Percentiles rank a stretch among this genome's conserved stretches.
Conservation (phyloP, 2,797 vertebrate species). For the Crypturellus tataupa region DNA sequence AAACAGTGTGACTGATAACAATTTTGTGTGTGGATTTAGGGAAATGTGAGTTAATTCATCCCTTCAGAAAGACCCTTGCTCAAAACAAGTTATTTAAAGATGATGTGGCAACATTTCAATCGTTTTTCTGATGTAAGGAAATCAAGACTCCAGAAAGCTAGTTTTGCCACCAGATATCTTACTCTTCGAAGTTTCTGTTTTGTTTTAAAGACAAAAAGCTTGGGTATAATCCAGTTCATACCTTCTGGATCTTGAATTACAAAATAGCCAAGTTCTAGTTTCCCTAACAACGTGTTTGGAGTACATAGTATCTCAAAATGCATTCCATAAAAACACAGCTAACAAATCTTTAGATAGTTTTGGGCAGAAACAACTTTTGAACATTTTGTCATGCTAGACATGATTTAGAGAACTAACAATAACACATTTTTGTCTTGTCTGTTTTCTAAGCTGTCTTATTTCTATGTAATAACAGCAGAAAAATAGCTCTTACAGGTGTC, state of each 20-base stretch:
- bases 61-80: background rate
- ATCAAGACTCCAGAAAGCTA: conserved; percentile 1
- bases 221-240: background rate
- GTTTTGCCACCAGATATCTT: background rate
- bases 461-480: background rate
- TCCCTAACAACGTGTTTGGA: background rate
- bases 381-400: background rate
- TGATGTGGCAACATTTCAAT: background rate
- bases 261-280: background rate
- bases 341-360: background rate
- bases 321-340: background rate
- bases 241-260: background rate
- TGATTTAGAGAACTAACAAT: background rate
- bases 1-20: background rate
- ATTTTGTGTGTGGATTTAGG: background rate
- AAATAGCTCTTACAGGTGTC: conserved; percentile 18
- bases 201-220: background rate
- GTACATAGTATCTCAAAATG: background rate
- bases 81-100: background rate
- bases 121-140: background rate
- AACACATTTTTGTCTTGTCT: background rate
- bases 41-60: background rate
- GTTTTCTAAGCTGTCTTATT: background rate
- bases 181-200: background rate
- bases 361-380: background rate